Base-by-base conservation (phyloP, 1,140 invertebrate species). In the Meloidogyne exigua region DNA sequence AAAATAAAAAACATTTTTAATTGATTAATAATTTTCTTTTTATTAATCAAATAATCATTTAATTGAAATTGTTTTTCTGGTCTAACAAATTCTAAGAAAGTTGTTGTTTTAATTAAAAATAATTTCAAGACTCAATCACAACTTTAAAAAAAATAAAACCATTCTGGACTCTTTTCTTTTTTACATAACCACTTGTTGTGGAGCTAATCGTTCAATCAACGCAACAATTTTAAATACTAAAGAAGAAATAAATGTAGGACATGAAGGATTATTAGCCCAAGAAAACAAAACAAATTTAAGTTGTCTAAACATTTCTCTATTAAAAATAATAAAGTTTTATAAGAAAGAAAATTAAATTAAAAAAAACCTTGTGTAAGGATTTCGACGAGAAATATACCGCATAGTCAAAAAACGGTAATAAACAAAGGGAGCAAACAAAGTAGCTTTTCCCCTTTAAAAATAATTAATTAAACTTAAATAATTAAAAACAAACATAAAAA, bases 401-500 rank as follows among this genome's bases (percentile, higher is more conserved):
- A 95, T 88, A 64, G 91, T 91, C 76, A 98, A 89, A 88, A 98
- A 98, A 85, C 95, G 93, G 89, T 96, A 97, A 89, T 97, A 98
- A 68, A 76, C 91, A 88, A 95, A 91, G 57, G 94, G 79, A 32
- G 93, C 89, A 69, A 92, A 91, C 42, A 93, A 62, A 26, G 18
- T 76, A 21, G 69, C 18, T 36, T 76, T 76, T 76, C 42, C 75
- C 49, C 75, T 76, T n/a, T 12, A 57, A 57, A 57, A 57, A n/a
- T 5, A 57, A n/a, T 7, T n/a, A n/a, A 18, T 18, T 18, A 18
- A 18, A 49, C n/a, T n/a, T 13, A 71, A 71, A 49, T 9, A 18
- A 69, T 69, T 7, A 67, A n/a, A 71, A 87, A 92, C 92, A 92
- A 90, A 96, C 94, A 91, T 91, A 76, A 96, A 92, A 15, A 94